Percentiles rank a stretch among this genome's conserved stretches.
Conservation (phyloP, 2,113 vertebrate genomes). For the Eretmochelys imbricata region DNA sequence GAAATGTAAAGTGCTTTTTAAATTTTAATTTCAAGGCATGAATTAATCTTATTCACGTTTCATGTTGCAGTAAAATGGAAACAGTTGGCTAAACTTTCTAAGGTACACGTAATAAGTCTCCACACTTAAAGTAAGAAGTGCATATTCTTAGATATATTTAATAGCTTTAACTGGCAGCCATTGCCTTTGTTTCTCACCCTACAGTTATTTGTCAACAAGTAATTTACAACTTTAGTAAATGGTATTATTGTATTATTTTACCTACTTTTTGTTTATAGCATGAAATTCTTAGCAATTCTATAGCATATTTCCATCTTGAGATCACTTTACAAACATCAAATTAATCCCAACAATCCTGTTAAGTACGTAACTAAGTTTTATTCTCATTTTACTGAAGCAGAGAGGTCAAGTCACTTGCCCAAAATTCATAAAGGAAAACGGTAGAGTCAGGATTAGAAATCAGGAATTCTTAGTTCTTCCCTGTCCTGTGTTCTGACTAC, state of each 20-base stretch:
- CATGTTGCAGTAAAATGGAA: neutral
- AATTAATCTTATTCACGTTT: neutral
- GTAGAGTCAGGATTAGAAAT: neutral
- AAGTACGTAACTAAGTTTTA: neutral
- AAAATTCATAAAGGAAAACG: neutral
- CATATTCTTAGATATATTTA: neutral
- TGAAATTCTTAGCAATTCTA: neutral
- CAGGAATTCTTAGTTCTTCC: neutral
- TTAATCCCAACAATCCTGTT: neutral
- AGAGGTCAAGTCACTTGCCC: neutral
- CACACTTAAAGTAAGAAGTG: neutral
- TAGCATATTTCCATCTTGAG: neutral
- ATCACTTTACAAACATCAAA: neutral
- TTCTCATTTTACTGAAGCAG: neutral
- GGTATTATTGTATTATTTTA: neutral
- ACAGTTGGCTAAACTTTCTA: neutral
- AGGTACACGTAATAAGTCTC: neutral
- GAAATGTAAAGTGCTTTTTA: neutral
- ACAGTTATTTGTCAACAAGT: neutral
- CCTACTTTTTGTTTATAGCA: neutral
- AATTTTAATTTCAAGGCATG: neutral
- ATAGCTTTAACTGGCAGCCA: neutral
- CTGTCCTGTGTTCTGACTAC: neutral
- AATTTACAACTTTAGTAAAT: neutral
- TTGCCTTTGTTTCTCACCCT: neutral